These are phyloP conservation scores for Pomatorhinus ruficollis DNA, from an alignment of 2,113 vertebrate genomes.

Conservation along the genomic window DNA sequence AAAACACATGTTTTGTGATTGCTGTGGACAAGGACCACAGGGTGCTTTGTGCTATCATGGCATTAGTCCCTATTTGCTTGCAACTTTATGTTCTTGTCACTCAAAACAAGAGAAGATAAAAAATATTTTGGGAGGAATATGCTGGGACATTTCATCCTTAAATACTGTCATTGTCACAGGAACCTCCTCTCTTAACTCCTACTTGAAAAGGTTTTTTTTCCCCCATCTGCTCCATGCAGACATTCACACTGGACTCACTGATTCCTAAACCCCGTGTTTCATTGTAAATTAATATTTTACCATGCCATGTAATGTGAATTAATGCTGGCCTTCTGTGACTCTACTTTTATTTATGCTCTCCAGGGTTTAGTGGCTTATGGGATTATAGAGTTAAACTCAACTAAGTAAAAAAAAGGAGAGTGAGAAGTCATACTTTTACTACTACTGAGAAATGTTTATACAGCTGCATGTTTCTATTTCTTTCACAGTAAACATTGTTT, in stretches of 20 bases:
- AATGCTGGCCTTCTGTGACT: background rate
- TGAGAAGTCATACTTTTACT: background rate
- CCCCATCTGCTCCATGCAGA: background rate
- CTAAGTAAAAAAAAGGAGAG: background rate
- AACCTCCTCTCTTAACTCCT: background rate
- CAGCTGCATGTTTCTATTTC: background rate
- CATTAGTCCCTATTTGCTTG: background rate
- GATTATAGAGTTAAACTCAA: constrained; percentile 18
- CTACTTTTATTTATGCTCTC: background rate
- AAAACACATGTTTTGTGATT: background rate
- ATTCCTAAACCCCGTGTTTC: background rate
- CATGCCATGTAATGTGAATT: background rate
- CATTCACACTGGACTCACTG: background rate
- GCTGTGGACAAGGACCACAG: background rate
- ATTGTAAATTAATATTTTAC: background rate
- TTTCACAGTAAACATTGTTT: constrained; percentile 47
- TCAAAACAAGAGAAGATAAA: background rate
- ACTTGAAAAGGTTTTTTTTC: background rate
- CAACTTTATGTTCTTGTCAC: background rate
- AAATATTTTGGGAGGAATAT: background rate
- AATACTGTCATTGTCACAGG: background rate
- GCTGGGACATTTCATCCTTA: background rate
- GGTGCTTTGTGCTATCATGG: background rate
- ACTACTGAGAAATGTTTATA: background rate
- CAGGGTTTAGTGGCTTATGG: background rate